Percentiles rank a stretch among this genome's conserved stretches.
phyloP scores from a whole-genome alignment of 92 coral and sea anemone species.

The Heteractis magnifica region DNA sequence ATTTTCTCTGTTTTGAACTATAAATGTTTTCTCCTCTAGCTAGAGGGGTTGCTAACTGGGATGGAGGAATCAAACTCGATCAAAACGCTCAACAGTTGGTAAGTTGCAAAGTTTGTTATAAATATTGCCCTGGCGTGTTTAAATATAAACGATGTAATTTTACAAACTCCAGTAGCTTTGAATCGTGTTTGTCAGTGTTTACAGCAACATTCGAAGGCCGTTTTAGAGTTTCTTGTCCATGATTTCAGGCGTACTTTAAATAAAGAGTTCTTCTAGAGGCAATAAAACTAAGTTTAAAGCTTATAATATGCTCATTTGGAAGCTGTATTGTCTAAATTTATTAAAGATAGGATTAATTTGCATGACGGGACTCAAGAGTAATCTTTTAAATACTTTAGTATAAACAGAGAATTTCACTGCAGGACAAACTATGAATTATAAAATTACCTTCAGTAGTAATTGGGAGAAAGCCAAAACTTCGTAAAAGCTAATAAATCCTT shows the following conservation, averaged over 20 bases:
- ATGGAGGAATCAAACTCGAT: constrained; percentile 63
- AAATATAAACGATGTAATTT: not conserved
- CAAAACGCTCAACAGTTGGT: constrained; percentile 39
- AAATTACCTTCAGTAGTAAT: not conserved
- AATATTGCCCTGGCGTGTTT: not conserved
- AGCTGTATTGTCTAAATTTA: constrained; percentile 1
- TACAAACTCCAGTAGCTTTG: not conserved
- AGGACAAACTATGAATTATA: not conserved
- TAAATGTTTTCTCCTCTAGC: constrained; percentile 86
- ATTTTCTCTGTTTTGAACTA: not conserved
- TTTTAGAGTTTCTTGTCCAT: not conserved
- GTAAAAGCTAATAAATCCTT: not conserved
- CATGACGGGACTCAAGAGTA: not conserved
- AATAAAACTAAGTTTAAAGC: not conserved
- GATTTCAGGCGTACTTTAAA: not conserved
- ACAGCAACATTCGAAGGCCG: not conserved
- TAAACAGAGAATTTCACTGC: not conserved
- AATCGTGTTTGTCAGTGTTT: not conserved
- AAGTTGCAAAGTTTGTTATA: not conserved
- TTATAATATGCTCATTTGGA: not conserved
- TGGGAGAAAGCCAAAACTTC: not conserved
- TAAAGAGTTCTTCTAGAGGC: not conserved
- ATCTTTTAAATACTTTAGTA: not conserved
- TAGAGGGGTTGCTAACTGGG: constrained; percentile 72
- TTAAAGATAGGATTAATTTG: not conserved